These are phyloP conservation scores for Promerops cafer DNA, from an alignment of 2,113 vertebrate genomes.

Conservation along the genomic window DNA sequence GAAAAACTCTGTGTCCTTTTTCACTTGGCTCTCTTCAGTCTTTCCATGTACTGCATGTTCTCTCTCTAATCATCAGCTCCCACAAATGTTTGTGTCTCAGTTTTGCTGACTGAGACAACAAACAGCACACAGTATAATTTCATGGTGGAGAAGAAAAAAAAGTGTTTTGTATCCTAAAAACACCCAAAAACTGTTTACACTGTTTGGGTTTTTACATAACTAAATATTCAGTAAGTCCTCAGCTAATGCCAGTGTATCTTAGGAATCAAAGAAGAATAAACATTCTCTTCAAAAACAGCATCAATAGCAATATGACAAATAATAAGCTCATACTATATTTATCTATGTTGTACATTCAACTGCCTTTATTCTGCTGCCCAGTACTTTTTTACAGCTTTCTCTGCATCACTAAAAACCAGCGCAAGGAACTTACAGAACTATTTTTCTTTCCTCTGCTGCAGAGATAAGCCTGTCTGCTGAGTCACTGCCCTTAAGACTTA, in stretches of 20 bases:
- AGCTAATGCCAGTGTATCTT: not conserved
- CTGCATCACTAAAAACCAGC: not conserved
- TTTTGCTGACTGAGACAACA: conserved; percentile 14
- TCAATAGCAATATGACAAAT: not conserved
- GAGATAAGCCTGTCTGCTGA: not conserved
- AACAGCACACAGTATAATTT: not conserved
- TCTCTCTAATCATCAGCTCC: not conserved
- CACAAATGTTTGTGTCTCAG: not conserved
- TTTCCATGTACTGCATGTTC: not conserved
- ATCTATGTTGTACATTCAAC: not conserved
- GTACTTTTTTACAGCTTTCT: not conserved
- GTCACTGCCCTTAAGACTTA: not conserved
- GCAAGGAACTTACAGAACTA: not conserved
- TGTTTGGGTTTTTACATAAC: not conserved
- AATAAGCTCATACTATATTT: not conserved
- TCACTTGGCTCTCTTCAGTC: not conserved
- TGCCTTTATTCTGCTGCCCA: not conserved
- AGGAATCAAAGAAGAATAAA: not conserved
- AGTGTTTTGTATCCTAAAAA: not conserved
- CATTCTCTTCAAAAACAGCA: not conserved
- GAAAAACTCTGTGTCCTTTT: not conserved
- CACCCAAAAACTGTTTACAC: not conserved
- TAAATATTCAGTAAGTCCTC: not conserved
- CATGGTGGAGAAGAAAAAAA: not conserved
- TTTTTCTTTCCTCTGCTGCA: not conserved